Evolutionary conservation across 2,797 vertebrate species (phyloP).

Genomic region (Eutrigla gurnardus): DNA sequence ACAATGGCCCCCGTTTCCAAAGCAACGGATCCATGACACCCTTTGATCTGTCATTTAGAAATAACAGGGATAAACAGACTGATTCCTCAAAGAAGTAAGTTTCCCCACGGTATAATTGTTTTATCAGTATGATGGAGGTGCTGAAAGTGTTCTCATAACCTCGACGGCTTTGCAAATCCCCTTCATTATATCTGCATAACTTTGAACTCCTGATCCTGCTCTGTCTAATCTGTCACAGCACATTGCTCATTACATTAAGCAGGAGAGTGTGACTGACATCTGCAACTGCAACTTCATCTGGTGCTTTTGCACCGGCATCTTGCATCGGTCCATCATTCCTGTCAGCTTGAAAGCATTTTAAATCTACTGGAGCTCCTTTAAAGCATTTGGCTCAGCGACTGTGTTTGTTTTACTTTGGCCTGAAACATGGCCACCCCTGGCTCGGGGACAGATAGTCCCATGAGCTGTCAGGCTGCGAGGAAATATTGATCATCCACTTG

Average conservation of each 20-base stretch:
- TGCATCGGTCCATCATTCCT: constrained; percentile 52
- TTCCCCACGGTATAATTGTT: constrained; percentile 71
- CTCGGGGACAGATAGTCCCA: constrained; percentile 54
- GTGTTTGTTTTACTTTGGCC: constrained; percentile 64
- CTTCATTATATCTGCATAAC: constrained; percentile 60
- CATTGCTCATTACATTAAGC: constrained; percentile 70
- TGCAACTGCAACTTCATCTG: constrained; percentile 39
- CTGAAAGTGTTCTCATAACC: constrained; percentile 55
- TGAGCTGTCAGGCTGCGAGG: constrained; percentile 54
- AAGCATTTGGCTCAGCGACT: constrained; percentile 57
- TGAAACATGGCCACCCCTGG: constrained; percentile 36
- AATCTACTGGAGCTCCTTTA: constrained; percentile 49
- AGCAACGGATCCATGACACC: constrained; percentile 72
- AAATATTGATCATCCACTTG: constrained; percentile 66
- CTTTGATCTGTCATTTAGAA: constrained; percentile 78
- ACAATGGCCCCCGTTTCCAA: constrained; percentile 65
- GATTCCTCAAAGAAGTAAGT: constrained; percentile 67
- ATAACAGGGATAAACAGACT: constrained; percentile 76
- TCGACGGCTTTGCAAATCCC: constrained; percentile 51
- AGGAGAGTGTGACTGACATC: constrained; percentile 57
- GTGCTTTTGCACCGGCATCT: constrained; percentile 43
- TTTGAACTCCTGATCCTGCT: constrained; percentile 59
- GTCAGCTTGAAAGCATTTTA: constrained; percentile 56
- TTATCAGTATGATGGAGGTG: constrained; percentile 54
- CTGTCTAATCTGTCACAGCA: constrained; percentile 56